A percentile compares a stretch with the other conserved stretches of the same genome.
Evolutionary conservation across 1,140 invertebrate species (phyloP).

Genomic region (Chrysomallon squamiferum): DNA sequence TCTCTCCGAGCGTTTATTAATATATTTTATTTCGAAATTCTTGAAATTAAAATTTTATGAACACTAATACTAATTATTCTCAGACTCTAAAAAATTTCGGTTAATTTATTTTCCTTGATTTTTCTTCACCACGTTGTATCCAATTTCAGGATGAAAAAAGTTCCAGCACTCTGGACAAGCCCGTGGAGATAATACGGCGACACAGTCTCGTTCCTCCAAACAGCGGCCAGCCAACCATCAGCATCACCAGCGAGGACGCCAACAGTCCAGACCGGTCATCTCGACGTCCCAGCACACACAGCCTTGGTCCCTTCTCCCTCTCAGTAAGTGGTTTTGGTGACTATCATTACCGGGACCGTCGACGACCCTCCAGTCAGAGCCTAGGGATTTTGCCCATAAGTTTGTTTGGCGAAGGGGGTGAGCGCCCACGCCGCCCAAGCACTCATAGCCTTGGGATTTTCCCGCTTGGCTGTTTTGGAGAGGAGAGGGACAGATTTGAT

Average conservation of each 20-base stretch:
- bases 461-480: slow-evolving; percentile 44
- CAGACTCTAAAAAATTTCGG: too few relatives aligned
- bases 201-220: slow-evolving; percentile 51
- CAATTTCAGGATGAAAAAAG: slow-evolving; percentile 50
- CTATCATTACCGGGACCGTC: slow-evolving; percentile 35
- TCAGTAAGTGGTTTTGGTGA: slow-evolving; percentile 57
- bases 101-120: too few relatives aligned
- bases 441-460: slow-evolving; percentile 56
- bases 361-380: slow-evolving; percentile 52
- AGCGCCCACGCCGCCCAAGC: slow-evolving; percentile 49
- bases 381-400: slow-evolving; percentile 53
- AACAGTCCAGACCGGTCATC: slow-evolving; percentile 40
- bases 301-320: slow-evolving; percentile 48
- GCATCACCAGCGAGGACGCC: slow-evolving; percentile 48
- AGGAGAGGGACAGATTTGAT: slow-evolving; percentile 34
- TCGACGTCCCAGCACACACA: slow-evolving; percentile 53
- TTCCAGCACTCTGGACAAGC: slow-evolving; percentile 31
- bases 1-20: too few relatives aligned
- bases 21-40: too few relatives aligned
- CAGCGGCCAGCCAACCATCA: slow-evolving; percentile 40
- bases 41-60: too few relatives aligned
- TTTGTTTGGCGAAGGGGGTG: slow-evolving; percentile 53
- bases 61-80: too few relatives aligned
- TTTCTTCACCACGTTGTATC: too few relatives aligned
- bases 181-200: slow-evolving; percentile 35